phyloP scores from a whole-genome alignment of 1,140 invertebrate genomes.

The Diorhabda elongata region DNA sequence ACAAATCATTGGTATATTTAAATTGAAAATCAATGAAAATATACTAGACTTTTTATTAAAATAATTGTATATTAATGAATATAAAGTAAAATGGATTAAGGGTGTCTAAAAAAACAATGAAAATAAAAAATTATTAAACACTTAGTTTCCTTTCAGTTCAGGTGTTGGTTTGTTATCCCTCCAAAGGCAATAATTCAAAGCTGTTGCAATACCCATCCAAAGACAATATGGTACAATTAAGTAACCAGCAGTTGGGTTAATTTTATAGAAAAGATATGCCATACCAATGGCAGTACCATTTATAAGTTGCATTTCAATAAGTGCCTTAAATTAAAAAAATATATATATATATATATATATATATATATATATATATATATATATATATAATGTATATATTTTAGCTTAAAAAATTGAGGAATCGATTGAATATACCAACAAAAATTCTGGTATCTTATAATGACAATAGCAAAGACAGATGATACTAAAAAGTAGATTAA shows the following conservation, averaged over 20 bases:
- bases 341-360: neutral
- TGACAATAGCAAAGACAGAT: too few relatives aligned
- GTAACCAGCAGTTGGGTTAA: conserved; percentile 65
- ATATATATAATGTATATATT: too few relatives aligned
- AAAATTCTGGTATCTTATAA: too few relatives aligned
- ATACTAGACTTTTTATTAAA: too few relatives aligned
- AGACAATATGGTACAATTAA: conserved; percentile 74
- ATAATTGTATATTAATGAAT: too few relatives aligned
- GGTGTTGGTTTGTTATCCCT: conserved; percentile 54
- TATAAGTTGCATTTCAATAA: conserved; percentile 65
- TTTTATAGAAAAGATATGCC: conserved; percentile 60
- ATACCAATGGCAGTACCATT: conserved; percentile 60
- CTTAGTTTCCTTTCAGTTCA: conserved; percentile 24
- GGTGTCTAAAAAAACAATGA: neutral
- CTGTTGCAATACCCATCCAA: conserved; percentile 70
- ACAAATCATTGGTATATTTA: too few relatives aligned
- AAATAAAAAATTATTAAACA: neutral
- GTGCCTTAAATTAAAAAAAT: conserved; percentile 55
- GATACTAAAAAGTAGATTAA: too few relatives aligned
- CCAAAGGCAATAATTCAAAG: conserved; percentile 65
- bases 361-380: neutral
- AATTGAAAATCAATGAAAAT: too few relatives aligned
- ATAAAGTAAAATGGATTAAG: neutral
- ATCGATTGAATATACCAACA: too few relatives aligned
- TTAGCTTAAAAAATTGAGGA: too few relatives aligned